Percentiles rank a stretch among this genome's conserved stretches.
Evolutionary conservation across 2,888 invertebrate genomes (phyloP).

Genomic region (Yponomeuta cagnagella): DNA sequence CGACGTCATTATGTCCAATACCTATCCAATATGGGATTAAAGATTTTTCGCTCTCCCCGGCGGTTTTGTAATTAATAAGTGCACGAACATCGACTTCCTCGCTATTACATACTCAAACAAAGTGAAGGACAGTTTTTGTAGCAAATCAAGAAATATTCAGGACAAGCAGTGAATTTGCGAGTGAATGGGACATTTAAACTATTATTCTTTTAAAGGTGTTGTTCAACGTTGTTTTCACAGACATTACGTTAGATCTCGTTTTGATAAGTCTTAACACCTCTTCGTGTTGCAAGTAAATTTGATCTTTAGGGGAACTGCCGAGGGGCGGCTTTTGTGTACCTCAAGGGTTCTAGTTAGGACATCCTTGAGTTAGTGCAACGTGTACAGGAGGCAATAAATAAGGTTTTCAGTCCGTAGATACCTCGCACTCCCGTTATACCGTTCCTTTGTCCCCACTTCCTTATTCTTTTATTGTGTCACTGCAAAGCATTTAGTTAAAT

Average conservation of each 20-base stretch:
- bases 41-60: background rate
- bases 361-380: background rate
- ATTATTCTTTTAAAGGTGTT: constrained; percentile 24
- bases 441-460: constrained; percentile 26
- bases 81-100: background rate
- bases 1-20: background rate
- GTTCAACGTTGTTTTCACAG: constrained; percentile 22
- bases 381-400: constrained; percentile 27
- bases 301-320: background rate
- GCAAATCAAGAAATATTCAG: constrained; percentile 12
- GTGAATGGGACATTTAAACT: constrained; percentile 23
- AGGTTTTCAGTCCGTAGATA: constrained; percentile 22
- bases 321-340: background rate
- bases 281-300: background rate
- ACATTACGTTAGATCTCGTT: constrained; percentile 14
- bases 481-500: constrained; percentile 26
- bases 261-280: background rate
- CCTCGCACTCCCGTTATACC: constrained; percentile 19
- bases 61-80: background rate
- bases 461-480: constrained; percentile 28
- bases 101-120: background rate
- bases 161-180: constrained; percentile 19
- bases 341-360: background rate
- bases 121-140: background rate
- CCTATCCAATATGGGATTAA: background rate